Base-by-base conservation (phyloP, 2,888 invertebrate genomes). In the Drosophila flavopinicola region DNA sequence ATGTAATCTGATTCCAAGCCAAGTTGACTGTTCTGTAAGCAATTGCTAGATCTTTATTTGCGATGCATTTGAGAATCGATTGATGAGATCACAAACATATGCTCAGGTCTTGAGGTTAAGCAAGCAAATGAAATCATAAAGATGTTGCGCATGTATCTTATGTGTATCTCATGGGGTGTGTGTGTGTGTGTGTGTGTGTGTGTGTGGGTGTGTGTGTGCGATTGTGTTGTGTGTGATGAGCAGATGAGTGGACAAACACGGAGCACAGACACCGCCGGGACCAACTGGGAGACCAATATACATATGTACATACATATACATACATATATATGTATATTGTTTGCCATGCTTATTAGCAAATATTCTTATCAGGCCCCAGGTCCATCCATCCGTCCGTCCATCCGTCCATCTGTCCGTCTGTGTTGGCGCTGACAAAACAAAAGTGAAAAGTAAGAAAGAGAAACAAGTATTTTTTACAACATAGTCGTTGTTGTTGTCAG, bases 321-420 rank as follows among this genome's bases (percentile, higher is more conserved):
- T n/a, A n/a, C n/a, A n/a, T 11, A 25, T 0, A 6, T 17, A 42
- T 42, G 15, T 3, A 59, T 58, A 45, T 51, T 71, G 79, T 76
- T 85, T 83, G 64, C 59, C 51, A 42, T 74, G 73, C 66, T 84
- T 86, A 86, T 84, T 87, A 75, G 88, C 87, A 85, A 85, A 85
- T 78, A 85, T 66, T 82, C 66, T 88, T 85, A 85, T 85, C 85
- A 87, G 63, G 63, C 69, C 42, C 41, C 48, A 11, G 56, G 54
- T 56, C 56, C 17, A 52, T 53, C 39, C 5, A 39, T 30, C 47
- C 10, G 11, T 52, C 38, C n/a, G 10, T 7, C 41, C 4, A 45
- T 30, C 17, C 32, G 38, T 73, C 53, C 57, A 52, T 71, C 51
- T 37, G 72, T 32, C 49, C 47, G 64, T 79, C 67, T 69, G 66